Evolutionary conservation across 1,140 invertebrate species (phyloP), one percentile per base, ranked within the genome.

Genomic region (Lethrus apterus): DNA sequence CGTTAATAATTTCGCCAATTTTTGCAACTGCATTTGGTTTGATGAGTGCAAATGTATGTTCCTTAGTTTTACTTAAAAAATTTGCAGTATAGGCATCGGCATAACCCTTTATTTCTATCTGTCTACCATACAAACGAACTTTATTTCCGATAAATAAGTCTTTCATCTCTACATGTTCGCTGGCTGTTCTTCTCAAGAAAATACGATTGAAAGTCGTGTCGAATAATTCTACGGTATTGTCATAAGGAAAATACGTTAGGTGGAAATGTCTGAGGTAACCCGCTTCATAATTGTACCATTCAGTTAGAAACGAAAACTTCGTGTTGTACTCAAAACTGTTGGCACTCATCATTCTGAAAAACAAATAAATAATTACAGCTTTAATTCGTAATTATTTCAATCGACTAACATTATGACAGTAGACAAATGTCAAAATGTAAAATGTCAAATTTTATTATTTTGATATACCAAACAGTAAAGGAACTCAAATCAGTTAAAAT

Each of bases 241-340:
- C 81, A 41, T 64, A 69, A 11, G 74, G 72, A 65, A 75, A 85
- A 65, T 73, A 86, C 55, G 77, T 75, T n/a, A 86, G 64, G 48
- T 77, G 70, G 65, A 83, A 86, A 50, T 74, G 75, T 56, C 78
- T 76, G 4, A 77, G 63, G n/a, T 79, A 59, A 14, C 70, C 73
- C 4, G 80, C 71, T 48, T 77, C 69, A 47, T 74, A 70, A 56
- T 86, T 84, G 60, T 76, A 82, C 83, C 83, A 87, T 65, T 86
- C 81, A 9, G 75, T 76, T 5, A 57, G 19, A 43, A 66, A 65
- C 7, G 46, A 47, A 5, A 66, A 47, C 41, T 59, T 62, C 24
- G 64, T 60, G 18, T 45, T 60, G 52, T 62, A 66, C 38, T 65
- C 63, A 40, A 49, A 63, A 14, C 61, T 34, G 17, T 49, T 33